Evolutionary conservation across 2,797 vertebrate species (phyloP).

Genomic region (Pangasius larnaudii): DNA sequence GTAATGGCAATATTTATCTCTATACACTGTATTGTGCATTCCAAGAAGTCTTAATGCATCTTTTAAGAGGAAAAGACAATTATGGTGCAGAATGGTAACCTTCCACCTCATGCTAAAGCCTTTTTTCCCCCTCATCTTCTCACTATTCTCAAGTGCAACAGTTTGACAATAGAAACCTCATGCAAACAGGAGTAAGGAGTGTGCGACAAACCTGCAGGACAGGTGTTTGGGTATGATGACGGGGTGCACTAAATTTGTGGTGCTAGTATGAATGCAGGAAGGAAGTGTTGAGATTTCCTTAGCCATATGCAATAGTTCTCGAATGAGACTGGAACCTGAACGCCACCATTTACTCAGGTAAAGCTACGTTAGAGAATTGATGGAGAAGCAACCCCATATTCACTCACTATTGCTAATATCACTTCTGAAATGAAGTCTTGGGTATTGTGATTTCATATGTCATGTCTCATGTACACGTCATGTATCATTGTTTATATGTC

Average conservation of each 20-base stretch:
- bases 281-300: conserved; percentile 25
- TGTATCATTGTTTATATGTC: conserved; percentile 58
- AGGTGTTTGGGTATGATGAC: conserved; percentile 52
- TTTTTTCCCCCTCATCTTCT: conserved; percentile 54
- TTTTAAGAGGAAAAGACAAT: conserved; percentile 68
- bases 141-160: conserved; percentile 38
- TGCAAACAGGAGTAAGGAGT: conserved; percentile 36
- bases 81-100: conserved; percentile 67
- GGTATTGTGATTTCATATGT: conserved; percentile 57
- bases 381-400: conserved; percentile 33
- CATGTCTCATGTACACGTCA: conserved; percentile 51
- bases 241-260: conserved; percentile 20
- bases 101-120: conserved; percentile 70
- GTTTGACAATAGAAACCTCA: conserved; percentile 31
- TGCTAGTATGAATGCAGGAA: conserved; percentile 33
- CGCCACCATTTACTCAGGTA: conserved; percentile 58
- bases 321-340: conserved; percentile 57
- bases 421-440: conserved; percentile 48
- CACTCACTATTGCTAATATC: conserved; percentile 45
- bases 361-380: conserved; percentile 56
- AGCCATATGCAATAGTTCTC: conserved; percentile 59
- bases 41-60: conserved; percentile 78
- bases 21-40: conserved; percentile 79
- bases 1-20: conserved; percentile 81
- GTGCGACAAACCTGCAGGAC: conserved; percentile 62